A percentile compares a stretch with the other conserved stretches of the same genome.
Evolutionary conservation across 2,888 invertebrate species (phyloP).

Genomic region (Drosophila dives): DNA sequence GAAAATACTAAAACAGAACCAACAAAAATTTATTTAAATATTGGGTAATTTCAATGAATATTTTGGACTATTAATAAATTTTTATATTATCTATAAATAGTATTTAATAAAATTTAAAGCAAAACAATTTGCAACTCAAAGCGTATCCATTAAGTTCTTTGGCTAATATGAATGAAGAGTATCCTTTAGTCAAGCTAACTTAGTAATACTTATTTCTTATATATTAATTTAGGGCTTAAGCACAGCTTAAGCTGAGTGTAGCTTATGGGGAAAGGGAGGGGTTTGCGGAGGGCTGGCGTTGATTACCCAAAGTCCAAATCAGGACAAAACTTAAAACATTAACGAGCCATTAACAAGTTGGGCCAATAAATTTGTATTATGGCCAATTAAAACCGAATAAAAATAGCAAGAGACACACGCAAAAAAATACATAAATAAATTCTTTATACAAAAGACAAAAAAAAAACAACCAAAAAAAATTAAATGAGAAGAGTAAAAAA

Average conservation of each 20-base stretch:
- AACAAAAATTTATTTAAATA: neutral
- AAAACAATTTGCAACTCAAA: neutral
- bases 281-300: neutral
- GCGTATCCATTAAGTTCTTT: neutral
- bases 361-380: slow-evolving; percentile 75
- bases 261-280: neutral
- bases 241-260: neutral
- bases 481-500: slow-evolving; percentile 32
- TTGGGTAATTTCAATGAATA: neutral
- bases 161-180: neutral
- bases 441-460: slow-evolving; percentile 24
- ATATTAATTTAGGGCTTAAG: slow-evolving; percentile 22
- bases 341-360: slow-evolving; percentile 80
- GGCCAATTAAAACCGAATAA: slow-evolving; percentile 79
- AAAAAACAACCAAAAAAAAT: slow-evolving; percentile 31
- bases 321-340: slow-evolving; percentile 66
- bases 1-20: neutral
- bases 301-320: slow-evolving; percentile 42
- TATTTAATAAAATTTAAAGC: neutral
- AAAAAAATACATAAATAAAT: slow-evolving; percentile 53
- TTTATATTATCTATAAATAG: neutral
- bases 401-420: slow-evolving; percentile 44
- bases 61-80: too few relatives aligned
- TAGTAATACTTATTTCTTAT: neutral
- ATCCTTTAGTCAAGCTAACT: neutral